Conservation (phyloP, 2,888 invertebrate species). For the Apamea sordens region DNA sequence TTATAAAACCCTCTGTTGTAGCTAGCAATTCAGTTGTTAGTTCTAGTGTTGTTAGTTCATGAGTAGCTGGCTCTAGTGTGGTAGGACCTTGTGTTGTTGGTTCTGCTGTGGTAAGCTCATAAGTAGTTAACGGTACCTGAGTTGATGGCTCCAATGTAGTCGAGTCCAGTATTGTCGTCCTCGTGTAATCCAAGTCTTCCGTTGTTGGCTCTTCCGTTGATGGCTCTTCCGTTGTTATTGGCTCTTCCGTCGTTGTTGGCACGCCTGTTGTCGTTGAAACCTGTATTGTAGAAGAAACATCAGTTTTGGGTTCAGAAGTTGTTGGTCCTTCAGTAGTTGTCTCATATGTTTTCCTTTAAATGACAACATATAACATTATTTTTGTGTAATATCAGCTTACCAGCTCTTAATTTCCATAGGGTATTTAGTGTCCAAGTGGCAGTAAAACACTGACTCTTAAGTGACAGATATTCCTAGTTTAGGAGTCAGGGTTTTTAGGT, state of each 20-base stretch:
- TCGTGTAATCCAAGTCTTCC: conserved; percentile 19
- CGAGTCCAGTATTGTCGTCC: conserved; percentile 13
- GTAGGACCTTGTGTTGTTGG: not conserved
- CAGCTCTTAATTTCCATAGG: too few species aligned
- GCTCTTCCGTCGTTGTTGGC: conserved; percentile 11
- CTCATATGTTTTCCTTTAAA: not conserved
- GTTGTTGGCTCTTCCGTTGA: conserved; percentile 22
- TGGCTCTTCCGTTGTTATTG: not conserved
- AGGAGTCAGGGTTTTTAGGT: too few species aligned
- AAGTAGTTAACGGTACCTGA: conserved; percentile 3
- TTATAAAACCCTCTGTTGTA: not conserved
- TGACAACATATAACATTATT: too few species aligned
- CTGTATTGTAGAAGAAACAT: conserved; percentile 25
- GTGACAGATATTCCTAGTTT: too few species aligned
- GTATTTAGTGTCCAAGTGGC: too few species aligned
- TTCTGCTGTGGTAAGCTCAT: not conserved
- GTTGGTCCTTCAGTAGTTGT: not conserved
- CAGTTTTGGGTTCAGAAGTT: not conserved
- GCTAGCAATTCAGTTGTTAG: not conserved
- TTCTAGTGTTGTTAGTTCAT: too few species aligned
- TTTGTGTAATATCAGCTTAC: too few species aligned
- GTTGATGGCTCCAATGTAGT: conserved; percentile 21
- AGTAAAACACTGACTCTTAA: too few species aligned
- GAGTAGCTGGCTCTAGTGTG: not conserved
- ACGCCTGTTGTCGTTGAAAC: conserved; percentile 18